phyloP scores from a whole-genome alignment of 2,888 invertebrate species.

The Pedicia rivosa region DNA sequence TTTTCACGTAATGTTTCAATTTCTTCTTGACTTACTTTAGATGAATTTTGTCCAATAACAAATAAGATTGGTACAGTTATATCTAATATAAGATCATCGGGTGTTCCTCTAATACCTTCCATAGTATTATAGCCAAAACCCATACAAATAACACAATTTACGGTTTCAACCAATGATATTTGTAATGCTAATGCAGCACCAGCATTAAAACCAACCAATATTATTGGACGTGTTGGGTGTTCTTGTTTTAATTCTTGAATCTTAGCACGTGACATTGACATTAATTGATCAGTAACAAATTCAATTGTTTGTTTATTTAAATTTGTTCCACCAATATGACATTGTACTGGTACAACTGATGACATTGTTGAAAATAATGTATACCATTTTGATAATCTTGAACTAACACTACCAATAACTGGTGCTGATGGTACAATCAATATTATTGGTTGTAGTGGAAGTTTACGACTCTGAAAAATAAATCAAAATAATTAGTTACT shows the following conservation, averaged over 20 bases:
- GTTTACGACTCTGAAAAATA: constrained; percentile 35
- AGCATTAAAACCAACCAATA: constrained; percentile 61
- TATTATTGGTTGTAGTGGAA: constrained; percentile 52
- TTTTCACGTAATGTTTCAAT: constrained; percentile 60
- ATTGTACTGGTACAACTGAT: constrained; percentile 45
- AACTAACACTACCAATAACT: constrained; percentile 26
- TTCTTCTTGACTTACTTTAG: constrained; percentile 49
- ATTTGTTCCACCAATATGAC: constrained; percentile 31
- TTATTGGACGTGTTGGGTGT: constrained; percentile 49
- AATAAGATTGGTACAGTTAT: constrained; percentile 59
- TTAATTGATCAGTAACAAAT: constrained; percentile 43
- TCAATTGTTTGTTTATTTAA: constrained; percentile 25
- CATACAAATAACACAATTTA: constrained; percentile 57
- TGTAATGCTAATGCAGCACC: constrained; percentile 62
- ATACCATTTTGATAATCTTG: constrained; percentile 53
- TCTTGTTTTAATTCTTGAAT: constrained; percentile 52
- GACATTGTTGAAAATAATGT: constrained; percentile 47
- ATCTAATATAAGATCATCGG: constrained; percentile 59
- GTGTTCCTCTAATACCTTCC: constrained; percentile 55
- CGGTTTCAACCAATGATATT: constrained; percentile 52
- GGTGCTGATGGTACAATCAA: constrained; percentile 43
- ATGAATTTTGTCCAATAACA: constrained; percentile 60
- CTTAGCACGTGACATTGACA: constrained; percentile 49
- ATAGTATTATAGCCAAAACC: constrained; percentile 62
- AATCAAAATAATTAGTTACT: neutral